phyloP scores from a whole-genome alignment of 2,797 vertebrate genomes.

The Chiloscyllium punctatum region DNA sequence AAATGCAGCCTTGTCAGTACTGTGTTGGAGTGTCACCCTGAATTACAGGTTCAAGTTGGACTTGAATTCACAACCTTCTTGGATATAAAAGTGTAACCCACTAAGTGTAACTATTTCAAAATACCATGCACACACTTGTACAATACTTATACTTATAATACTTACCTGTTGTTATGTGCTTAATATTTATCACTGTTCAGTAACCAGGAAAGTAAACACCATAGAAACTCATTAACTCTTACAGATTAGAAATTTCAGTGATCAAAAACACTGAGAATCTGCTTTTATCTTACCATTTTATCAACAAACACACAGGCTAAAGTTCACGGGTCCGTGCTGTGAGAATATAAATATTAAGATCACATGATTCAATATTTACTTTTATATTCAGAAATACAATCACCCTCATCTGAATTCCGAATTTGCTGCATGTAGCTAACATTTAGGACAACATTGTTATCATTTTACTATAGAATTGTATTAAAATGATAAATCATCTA shows the following conservation, averaged over 20 bases:
- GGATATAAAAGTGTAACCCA: neutral
- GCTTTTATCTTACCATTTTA: neutral
- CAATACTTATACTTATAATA: neutral
- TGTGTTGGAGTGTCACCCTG: neutral
- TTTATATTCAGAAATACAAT: neutral
- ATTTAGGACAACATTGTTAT: too few relatives aligned
- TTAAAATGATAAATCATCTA: neutral
- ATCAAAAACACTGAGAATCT: neutral
- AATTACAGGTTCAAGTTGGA: neutral
- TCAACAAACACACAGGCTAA: neutral
- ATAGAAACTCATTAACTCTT: neutral
- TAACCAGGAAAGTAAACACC: neutral
- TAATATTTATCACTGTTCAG: neutral
- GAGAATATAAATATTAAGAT: neutral
- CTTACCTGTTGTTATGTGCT: neutral
- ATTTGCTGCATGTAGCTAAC: neutral
- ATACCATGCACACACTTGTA: neutral
- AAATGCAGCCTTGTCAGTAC: neutral
- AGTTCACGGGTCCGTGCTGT: neutral
- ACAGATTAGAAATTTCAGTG: neutral
- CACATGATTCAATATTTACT: neutral
- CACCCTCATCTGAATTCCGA: neutral
- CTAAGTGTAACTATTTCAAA: neutral
- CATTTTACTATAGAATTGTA: neutral
- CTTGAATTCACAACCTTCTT: neutral